Conservation (phyloP, 2,113 vertebrate genomes). For the Peromyscus polionotus region DNA sequence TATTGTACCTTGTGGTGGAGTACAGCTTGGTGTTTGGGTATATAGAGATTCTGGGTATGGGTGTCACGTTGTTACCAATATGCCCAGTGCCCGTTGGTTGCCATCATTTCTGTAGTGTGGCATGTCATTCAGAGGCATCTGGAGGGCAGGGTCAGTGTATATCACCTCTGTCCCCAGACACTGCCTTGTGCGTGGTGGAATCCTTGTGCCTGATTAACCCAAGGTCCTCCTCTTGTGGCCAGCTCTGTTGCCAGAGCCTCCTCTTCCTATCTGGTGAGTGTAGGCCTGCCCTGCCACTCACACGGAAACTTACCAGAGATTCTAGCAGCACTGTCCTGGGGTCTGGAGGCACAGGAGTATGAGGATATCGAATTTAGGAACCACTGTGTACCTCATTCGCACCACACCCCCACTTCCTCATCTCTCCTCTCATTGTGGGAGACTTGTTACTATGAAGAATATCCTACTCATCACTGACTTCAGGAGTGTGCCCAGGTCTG, state of each 20-base stretch:
- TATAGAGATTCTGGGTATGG: neutral
- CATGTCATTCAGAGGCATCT: neutral
- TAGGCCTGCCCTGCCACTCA: neutral
- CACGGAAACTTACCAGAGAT: neutral
- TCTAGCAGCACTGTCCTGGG: neutral
- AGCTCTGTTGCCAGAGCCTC: neutral
- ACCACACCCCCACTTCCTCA: neutral
- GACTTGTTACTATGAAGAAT: neutral
- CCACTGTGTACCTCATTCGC: neutral
- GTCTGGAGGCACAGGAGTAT: neutral
- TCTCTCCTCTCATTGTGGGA: neutral
- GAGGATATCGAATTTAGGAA: neutral
- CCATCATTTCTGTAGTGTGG: neutral
- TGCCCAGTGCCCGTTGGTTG: neutral
- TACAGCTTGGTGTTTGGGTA: neutral
- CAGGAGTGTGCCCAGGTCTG: neutral
- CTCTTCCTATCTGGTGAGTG: neutral
- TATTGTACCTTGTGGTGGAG: neutral
- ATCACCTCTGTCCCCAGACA: neutral
- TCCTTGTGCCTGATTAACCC: neutral
- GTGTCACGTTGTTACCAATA: neutral
- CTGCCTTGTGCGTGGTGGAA: neutral
- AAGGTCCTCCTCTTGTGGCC: neutral
- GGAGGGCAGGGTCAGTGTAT: neutral
- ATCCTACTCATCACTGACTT: neutral